Conservation (phyloP, 2,797 vertebrate species). For the Danio aesculapii region DNA sequence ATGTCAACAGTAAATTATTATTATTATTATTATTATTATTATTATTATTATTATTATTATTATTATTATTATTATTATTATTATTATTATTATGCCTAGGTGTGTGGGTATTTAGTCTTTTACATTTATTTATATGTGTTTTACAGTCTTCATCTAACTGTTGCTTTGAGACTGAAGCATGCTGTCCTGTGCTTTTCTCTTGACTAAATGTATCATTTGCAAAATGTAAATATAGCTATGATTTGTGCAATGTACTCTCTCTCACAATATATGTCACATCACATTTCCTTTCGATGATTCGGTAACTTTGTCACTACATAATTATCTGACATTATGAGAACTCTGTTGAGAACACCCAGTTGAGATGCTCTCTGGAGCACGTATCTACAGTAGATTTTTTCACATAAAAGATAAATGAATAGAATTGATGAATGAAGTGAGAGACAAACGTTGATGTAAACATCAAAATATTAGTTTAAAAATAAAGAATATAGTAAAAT, state of each 20-base stretch:
- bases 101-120: neutral
- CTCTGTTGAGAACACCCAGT: neutral
- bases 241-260: neutral
- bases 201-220: neutral
- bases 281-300: neutral
- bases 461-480: neutral
- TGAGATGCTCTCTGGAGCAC: neutral
- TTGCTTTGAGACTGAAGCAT: neutral
- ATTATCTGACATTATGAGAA: neutral
- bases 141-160: neutral
- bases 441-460: no score
- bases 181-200: neutral
- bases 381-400: no score
- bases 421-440: no score
- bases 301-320: neutral
- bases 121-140: no score
- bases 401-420: no score
- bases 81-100: neutral
- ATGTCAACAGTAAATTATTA: neutral
- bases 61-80: no score
- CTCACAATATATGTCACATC: neutral
- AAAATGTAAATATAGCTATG: neutral
- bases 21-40: no score
- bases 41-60: no score
- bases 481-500: neutral